Conservation (phyloP, 2,113 vertebrate genomes). For the Alouatta palliata region DNA sequence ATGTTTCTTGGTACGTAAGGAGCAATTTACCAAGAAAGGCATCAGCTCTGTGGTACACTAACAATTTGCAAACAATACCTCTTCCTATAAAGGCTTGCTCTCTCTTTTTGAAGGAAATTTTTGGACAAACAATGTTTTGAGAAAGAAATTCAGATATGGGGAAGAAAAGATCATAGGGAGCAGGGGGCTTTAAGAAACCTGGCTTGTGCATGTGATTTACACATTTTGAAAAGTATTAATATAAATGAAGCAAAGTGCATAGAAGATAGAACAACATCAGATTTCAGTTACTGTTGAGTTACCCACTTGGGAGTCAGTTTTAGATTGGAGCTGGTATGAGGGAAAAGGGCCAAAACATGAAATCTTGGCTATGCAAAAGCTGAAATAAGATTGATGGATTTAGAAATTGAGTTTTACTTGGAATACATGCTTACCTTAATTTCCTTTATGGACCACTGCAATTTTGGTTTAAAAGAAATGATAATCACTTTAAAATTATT, state of each 20-base stretch:
- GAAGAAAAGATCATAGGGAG: neutral
- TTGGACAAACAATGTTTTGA: neutral
- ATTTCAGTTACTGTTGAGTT: slow-evolving; percentile 14
- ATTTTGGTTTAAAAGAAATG: neutral
- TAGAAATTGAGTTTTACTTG: slow-evolving; percentile 30
- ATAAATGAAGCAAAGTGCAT: slow-evolving; percentile 50
- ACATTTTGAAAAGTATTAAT: slow-evolving; percentile 43
- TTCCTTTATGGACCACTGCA: neutral
- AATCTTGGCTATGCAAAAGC: neutral
- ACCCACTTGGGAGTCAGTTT: neutral
- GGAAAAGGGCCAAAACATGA: slow-evolving; percentile 14
- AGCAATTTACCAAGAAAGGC: neutral
- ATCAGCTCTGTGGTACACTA: neutral
- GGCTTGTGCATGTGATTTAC: neutral
- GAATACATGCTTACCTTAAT: neutral
- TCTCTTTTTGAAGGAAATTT: slow-evolving; percentile 27
- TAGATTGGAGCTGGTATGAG: slow-evolving; percentile 12
- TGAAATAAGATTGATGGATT: slow-evolving; percentile 29
- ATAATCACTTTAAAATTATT: neutral
- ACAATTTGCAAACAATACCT: neutral
- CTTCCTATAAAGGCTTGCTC: neutral
- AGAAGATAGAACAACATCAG: slow-evolving; percentile 36
- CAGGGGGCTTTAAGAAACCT: slow-evolving; percentile 27
- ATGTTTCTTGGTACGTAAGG: neutral
- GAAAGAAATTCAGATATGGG: neutral